Evolutionary conservation across 2,113 vertebrate genomes (phyloP), one percentile per base, ranked within the genome.

Genomic region (Limnothrissa miodon): DNA sequence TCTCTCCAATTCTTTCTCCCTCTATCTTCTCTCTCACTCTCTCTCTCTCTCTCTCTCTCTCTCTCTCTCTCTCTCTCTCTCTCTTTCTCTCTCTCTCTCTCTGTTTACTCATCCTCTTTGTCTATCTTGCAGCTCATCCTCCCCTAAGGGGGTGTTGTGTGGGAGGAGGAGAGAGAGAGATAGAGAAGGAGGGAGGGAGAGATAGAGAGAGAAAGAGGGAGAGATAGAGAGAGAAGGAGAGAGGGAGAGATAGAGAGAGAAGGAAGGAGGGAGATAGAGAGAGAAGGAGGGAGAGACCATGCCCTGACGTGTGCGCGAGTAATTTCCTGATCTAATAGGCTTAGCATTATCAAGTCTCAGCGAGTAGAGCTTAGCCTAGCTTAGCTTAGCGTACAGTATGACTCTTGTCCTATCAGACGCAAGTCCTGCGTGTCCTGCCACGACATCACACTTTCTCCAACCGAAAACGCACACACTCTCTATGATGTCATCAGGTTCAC

Each of bases 11-110:
- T n/a, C 19, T 21, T 56, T 21, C 23, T 19, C 51, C 48, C 51
- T 21, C 51, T 56, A 23, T 53, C 19, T 53, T 19, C 19, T 48
- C 2, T 48, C 21, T 56, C 51, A 79, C 10, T 17, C 10, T 80
- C 79, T 39, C 80, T 59, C 51, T 59, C 80, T 36, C 56, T 81
- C 33, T 59, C 48, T 51, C 48, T 51, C 17, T 19, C 48, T 19
- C 48, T 51, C 48, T 51, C 13, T 62, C 5, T 66, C n/a, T 33
- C n/a, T 66, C 4, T 53, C 56, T 62, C 10, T 66, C 25, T 33
- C 25, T 66, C 25, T 10, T 29, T 66, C 33, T 59, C 48, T 51
- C 48, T 51, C 48, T 51, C 46, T 19, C 21, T 51, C 48, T 51
- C 13, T 25, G 4, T 15, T 19, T 19, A 78, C 51, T 13, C 51